phyloP scores from a whole-genome alignment of 2,113 vertebrate species.

The Miniopterus natalensis region DNA sequence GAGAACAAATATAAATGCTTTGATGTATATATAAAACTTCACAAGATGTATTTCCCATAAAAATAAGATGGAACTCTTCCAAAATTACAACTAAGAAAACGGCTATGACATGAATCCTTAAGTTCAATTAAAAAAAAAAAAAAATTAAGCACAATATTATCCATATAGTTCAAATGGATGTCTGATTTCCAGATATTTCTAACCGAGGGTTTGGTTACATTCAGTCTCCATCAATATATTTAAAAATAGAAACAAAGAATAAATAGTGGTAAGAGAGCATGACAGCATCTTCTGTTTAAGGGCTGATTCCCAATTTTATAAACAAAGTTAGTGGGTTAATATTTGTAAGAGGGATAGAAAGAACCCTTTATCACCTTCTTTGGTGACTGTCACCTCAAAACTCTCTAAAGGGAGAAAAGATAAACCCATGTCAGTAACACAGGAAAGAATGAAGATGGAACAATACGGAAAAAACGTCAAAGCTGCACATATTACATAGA shows the following conservation, averaged over 20 bases:
- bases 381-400: slow-evolving; percentile 99
- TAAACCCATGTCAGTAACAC: slow-evolving; percentile 96
- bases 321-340: slow-evolving; percentile 99
- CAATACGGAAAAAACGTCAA: slow-evolving; percentile 86
- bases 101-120: background rate
- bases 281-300: slow-evolving; percentile 93
- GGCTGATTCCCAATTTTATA: slow-evolving; percentile 95
- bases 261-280: slow-evolving; percentile 91
- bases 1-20: background rate
- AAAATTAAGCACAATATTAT: background rate
- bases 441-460: slow-evolving; percentile 88
- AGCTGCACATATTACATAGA: slow-evolving; percentile 84
- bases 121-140: background rate
- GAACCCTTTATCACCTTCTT: slow-evolving; percentile 99
- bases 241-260: slow-evolving; percentile 88
- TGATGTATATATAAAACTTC: slow-evolving; percentile 21
- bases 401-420: slow-evolving; percentile 99
- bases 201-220: slow-evolving; percentile 90
- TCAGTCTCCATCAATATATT: slow-evolving; percentile 92
- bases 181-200: slow-evolving; percentile 99
- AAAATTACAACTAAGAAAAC: slow-evolving; percentile 25
- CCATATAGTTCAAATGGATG: slow-evolving; percentile 93
- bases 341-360: slow-evolving; percentile 94
- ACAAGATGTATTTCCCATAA: slow-evolving; percentile 35
- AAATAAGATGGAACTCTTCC: slow-evolving; percentile 44